Conservation (phyloP, 2,113 vertebrate genomes). For the Peucedramus taeniatus region DNA sequence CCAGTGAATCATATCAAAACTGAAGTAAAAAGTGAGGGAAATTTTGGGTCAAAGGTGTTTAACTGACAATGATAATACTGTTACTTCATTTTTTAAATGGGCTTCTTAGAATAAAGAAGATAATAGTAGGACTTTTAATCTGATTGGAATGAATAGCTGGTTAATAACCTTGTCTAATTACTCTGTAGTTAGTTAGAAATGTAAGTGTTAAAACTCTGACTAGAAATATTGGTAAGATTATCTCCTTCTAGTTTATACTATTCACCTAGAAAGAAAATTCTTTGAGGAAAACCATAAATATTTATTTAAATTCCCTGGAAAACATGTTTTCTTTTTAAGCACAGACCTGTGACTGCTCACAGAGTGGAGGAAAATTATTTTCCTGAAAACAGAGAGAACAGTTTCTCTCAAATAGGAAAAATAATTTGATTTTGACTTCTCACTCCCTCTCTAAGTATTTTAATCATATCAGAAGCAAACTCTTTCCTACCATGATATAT, state of each 20-base stretch:
- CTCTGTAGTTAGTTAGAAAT: not conserved
- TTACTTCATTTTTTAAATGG: slow-evolving; percentile 15
- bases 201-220: not conserved
- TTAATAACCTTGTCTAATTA: not conserved
- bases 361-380: not conserved
- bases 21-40: not conserved
- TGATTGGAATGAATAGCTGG: slow-evolving; percentile 5
- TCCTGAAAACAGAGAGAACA: not conserved
- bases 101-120: slow-evolving; percentile 31
- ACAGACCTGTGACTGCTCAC: not conserved
- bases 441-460: not conserved
- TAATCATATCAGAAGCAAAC: not conserved
- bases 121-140: slow-evolving; percentile 5
- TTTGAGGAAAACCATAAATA: not conserved
- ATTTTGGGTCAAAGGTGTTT: not conserved
- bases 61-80: not conserved
- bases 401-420: not conserved
- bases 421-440: not conserved
- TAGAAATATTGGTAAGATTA: not conserved
- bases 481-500: not conserved
- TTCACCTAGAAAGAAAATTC: not conserved
- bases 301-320: not conserved
- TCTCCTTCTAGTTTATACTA: not conserved
- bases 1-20: not conserved
- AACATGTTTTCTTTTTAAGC: not conserved